Base-by-base conservation (phyloP, 2,113 vertebrate species). In the Pipra filicauda region DNA sequence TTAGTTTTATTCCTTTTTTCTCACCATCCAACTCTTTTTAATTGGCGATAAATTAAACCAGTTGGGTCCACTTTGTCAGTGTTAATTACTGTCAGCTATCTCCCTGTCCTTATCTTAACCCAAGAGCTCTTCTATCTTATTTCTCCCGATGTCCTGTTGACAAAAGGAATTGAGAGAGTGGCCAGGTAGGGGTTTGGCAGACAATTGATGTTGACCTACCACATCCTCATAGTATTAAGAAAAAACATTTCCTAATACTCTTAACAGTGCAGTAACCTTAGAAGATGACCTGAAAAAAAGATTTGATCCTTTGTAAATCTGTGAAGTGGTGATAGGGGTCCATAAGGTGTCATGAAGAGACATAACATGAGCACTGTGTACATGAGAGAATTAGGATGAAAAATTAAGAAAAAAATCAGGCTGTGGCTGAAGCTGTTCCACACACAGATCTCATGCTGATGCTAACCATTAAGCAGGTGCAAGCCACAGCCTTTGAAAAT, bases 71-170 rank as follows among this genome's bases (percentile, higher is more conserved):
- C 69, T 77, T 72, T 67, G 15, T 28, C 31, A 6, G 3, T 44
- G 17, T 17, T 30, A 75, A 39, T 14, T 58, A 12, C 20, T 64
- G 10, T 21, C 11, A 37, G 7, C 0, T 0, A 23, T 48, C 6
- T 39, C 23, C 22, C 22, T 20, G 30, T 67, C 14, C 6, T 72
- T 62, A 26, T n/a, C 35, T 66, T 2, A 9, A 3, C 9, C 15
- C 44, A 7, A 8, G 18, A 44, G 12, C 35, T n/a, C 8, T 83
- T 59, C 12, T n/a, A 15, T 30, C 15, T 69, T 58, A 22, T 41
- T 48, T 41, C 9, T 8, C 7, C 2, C 4, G 7, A 21, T 9
- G 4, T 37, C 18, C 15, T 26, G 18, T 6, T 55, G 67, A 49
- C 21, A 58, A 48, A 23, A 15, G 7, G 4, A 8, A 35, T 24